These are phyloP conservation scores for Anguilla anguilla DNA, from an alignment of 2,797 vertebrate genomes.

Conservation along the genomic window DNA sequence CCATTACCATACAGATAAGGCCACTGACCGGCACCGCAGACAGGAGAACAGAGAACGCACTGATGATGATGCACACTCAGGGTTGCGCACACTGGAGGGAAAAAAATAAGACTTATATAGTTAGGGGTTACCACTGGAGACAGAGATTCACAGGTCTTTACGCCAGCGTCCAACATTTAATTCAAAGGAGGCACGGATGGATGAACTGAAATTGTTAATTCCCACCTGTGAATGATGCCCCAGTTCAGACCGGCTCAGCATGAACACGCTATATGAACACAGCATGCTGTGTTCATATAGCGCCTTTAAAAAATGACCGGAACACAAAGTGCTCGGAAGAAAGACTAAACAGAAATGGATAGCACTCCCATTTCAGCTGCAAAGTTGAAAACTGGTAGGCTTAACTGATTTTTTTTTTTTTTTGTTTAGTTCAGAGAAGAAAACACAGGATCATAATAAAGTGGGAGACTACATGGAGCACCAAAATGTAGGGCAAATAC, in stretches of 20 bases:
- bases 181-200: not conserved
- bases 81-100: not conserved
- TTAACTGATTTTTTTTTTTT: not conserved
- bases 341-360: not conserved
- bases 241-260: not conserved
- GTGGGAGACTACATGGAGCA: not conserved
- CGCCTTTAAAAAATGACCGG: no score
- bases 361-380: not conserved
- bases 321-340: not conserved
- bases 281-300: not conserved
- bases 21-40: not conserved
- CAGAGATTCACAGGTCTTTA: not conserved
- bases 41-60: not conserved
- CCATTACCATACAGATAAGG: slow-evolving; percentile 32
- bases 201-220: not conserved
- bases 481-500: not conserved
- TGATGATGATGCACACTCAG: not conserved
- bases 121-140: not conserved
- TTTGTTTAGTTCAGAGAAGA: not conserved
- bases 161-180: not conserved
- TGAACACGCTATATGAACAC: no score
- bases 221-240: not conserved
- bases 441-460: no score
- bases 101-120: not conserved
- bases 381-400: not conserved